Evolutionary conservation across 2,113 vertebrate genomes (phyloP), one percentile per base, ranked within the genome.

Genomic region (Ailurus styani): DNA sequence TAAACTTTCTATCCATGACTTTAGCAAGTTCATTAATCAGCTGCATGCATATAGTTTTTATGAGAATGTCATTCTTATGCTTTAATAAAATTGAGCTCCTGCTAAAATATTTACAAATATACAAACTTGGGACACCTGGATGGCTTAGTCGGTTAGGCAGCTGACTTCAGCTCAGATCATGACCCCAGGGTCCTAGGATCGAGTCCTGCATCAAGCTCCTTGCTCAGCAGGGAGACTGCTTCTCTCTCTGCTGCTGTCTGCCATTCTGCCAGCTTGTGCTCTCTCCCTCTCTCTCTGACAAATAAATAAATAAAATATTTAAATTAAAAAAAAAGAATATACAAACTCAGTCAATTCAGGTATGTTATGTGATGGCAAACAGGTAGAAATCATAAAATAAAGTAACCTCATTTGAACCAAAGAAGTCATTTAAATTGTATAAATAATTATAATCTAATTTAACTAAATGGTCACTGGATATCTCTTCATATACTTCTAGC

Each of bases 221-320:
- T n/a, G n/a, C n/a, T n/a, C n/a, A n/a, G n/a, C n/a, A n/a, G n/a
- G n/a, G n/a, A n/a, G n/a, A n/a, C n/a, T n/a, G n/a, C n/a, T n/a
- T n/a, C n/a, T n/a, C n/a, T n/a, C n/a, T n/a, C n/a, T n/a, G n/a
- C n/a, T n/a, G n/a, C n/a, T n/a, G n/a, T n/a, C n/a, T n/a, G n/a
- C n/a, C n/a, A n/a, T n/a, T n/a, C n/a, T n/a, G n/a, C n/a, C n/a
- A n/a, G n/a, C n/a, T n/a, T n/a, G n/a, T n/a, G n/a, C n/a, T n/a
- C n/a, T n/a, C n/a, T n/a, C n/a, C n/a, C n/a, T n/a, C n/a, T n/a
- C n/a, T n/a, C n/a, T n/a, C n/a, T n/a, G n/a, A n/a, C n/a, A n/a
- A n/a, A n/a, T n/a, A n/a, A n/a, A n/a, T n/a, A n/a, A n/a, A n/a
- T 72, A 84, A 93, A 83, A 87, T 95, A 90, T 52, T 55, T 82